These are phyloP conservation scores for Lacerta agilis DNA, from an alignment of 2,797 vertebrate genomes.

Conservation along the genomic window DNA sequence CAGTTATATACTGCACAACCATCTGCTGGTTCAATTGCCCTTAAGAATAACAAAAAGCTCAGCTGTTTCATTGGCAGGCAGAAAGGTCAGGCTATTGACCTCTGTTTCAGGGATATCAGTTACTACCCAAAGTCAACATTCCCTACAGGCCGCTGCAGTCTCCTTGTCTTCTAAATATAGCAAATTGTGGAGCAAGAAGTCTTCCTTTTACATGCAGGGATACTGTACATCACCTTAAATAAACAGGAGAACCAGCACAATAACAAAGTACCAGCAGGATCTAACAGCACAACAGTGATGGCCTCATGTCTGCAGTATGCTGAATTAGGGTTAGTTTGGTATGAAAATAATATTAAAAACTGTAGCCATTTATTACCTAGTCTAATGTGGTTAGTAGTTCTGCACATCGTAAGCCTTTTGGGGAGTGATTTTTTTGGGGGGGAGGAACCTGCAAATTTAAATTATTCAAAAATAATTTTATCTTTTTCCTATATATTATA, in stretches of 20 bases:
- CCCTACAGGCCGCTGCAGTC: slow-evolving; percentile 57
- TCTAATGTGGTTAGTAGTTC: neutral
- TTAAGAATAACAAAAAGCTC: slow-evolving; percentile 68
- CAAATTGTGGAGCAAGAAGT: slow-evolving; percentile 43
- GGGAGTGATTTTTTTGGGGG: too few species aligned
- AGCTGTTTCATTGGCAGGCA: slow-evolving; percentile 70
- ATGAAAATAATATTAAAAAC: slow-evolving; percentile 38
- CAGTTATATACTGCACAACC: slow-evolving; percentile 49
- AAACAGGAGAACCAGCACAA: slow-evolving; percentile 3
- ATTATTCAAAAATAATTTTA: neutral
- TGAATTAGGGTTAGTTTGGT: neutral
- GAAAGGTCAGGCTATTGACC: slow-evolving; percentile 74
- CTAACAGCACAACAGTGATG: neutral
- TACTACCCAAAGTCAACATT: slow-evolving; percentile 74
- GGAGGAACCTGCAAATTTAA: too few species aligned
- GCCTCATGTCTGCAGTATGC: neutral
- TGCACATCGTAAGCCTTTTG: neutral
- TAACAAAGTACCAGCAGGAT: slow-evolving; percentile 11
- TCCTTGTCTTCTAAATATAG: slow-evolving; percentile 68
- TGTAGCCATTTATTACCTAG: neutral
- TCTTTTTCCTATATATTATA: slow-evolving; percentile 8
- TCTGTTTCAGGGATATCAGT: slow-evolving; percentile 71
- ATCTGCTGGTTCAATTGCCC: slow-evolving; percentile 62
- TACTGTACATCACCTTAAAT: slow-evolving; percentile 23
- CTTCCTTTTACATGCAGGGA: slow-evolving; percentile 42